Conservation (phyloP, 2,888 invertebrate genomes). For the Biston betularia region DNA sequence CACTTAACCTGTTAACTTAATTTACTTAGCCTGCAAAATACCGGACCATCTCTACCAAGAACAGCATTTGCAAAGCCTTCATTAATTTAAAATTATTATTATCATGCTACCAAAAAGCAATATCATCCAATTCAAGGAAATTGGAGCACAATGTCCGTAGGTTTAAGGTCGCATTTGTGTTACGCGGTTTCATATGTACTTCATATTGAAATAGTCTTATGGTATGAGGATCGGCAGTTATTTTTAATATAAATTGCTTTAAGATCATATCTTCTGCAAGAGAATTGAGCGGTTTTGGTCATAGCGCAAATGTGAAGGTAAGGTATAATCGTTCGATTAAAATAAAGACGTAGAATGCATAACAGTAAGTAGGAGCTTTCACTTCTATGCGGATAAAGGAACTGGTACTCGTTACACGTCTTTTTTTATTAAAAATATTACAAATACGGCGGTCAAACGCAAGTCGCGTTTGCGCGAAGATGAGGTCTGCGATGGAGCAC, state of each 20-base stretch:
- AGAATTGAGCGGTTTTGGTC: slow-evolving; percentile 37
- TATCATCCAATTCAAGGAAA: neutral
- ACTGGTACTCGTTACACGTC: slow-evolving; percentile 3
- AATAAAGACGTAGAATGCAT: slow-evolving; percentile 12
- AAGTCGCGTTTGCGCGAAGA: too few species aligned
- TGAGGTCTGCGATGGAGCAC: too few species aligned
- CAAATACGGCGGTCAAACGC: too few species aligned
- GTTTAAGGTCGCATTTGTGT: slow-evolving; percentile 1
- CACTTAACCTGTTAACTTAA: slow-evolving; percentile 3
- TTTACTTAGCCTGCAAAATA: slow-evolving; percentile 1
- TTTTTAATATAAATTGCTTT: slow-evolving; percentile 27
- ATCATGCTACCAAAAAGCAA: neutral
- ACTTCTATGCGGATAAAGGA: slow-evolving; percentile 30
- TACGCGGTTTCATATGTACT: neutral
- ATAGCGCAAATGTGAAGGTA: slow-evolving; percentile 25
- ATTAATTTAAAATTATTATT: slow-evolving; percentile 12
- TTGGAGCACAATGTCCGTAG: neutral
- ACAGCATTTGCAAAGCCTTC: slow-evolving; percentile 10
- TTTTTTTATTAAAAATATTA: neutral
- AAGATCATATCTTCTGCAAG: slow-evolving; percentile 34
- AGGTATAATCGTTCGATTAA: slow-evolving; percentile 11
- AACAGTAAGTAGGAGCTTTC: slow-evolving; percentile 38
- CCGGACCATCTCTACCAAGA: slow-evolving; percentile 6
- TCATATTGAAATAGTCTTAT: slow-evolving; percentile 2
- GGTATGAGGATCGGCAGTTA: slow-evolving; percentile 28